Conservation (phyloP, 1,140 invertebrate species). For the Sminthurinus signatus region DNA sequence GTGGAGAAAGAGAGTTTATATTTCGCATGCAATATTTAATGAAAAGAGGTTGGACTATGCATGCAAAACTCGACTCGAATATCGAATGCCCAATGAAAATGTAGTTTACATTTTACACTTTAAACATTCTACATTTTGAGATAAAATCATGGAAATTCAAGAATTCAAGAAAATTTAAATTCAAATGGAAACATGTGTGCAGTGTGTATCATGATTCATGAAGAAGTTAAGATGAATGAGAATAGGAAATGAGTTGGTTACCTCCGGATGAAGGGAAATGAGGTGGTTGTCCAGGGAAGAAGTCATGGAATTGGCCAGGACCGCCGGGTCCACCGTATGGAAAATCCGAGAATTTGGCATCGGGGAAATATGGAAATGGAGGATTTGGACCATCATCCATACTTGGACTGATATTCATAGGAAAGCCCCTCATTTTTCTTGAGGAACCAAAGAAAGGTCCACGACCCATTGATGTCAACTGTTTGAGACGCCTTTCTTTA, state of each 20-base stretch:
- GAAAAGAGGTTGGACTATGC: too few relatives aligned
- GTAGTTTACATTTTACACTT: too few relatives aligned
- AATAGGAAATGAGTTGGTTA: slow-evolving; percentile 18
- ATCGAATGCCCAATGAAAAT: too few relatives aligned
- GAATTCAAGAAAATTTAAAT: too few relatives aligned
- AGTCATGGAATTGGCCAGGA: slow-evolving; percentile 68
- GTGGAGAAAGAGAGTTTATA: too few relatives aligned
- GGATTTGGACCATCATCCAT: slow-evolving; percentile 66
- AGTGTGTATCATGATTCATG: slow-evolving; percentile 14
- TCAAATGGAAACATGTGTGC: background rate
- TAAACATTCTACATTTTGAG: too few relatives aligned
- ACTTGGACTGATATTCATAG: slow-evolving; percentile 79
- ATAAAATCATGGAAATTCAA: too few relatives aligned
- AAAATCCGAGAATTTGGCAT: slow-evolving; percentile 77
- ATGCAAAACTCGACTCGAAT: too few relatives aligned
- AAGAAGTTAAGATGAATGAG: slow-evolving; percentile 21
- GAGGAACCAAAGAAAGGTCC: slow-evolving; percentile 82
- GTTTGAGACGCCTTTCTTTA: slow-evolving; percentile 89
- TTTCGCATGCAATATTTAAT: too few relatives aligned
- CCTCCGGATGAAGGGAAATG: slow-evolving; percentile 49
- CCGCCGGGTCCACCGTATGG: slow-evolving; percentile 57
- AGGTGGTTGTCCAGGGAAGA: slow-evolving; percentile 68
- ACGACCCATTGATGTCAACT: slow-evolving; percentile 84
- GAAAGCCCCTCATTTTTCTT: slow-evolving; percentile 81
- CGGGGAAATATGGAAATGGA: slow-evolving; percentile 62